phyloP scores from a whole-genome alignment of 2,888 invertebrate species.

The Furcula furcula region DNA sequence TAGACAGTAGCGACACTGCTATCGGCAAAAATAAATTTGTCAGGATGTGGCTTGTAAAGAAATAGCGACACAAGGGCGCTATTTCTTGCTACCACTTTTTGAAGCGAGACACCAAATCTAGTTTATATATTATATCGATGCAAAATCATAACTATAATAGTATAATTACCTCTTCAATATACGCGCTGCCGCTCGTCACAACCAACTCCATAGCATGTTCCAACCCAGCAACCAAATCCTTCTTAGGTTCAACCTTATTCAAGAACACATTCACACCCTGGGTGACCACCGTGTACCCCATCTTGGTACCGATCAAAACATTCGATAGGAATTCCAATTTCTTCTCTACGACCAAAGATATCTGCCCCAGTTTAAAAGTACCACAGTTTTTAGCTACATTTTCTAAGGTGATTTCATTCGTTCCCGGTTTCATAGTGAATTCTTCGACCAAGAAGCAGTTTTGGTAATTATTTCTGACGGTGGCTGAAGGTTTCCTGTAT shows the following conservation, averaged over 20 bases:
- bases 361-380: conserved; percentile 86
- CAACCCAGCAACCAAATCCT: conserved; percentile 90
- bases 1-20: too few species aligned
- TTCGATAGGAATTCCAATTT: conserved; percentile 89
- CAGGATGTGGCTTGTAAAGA: too few species aligned
- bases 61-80: too few species aligned
- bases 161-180: conserved; percentile 83
- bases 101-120: too few species aligned
- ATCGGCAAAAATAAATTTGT: too few species aligned
- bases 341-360: conserved; percentile 83
- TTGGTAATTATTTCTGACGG: conserved; percentile 84
- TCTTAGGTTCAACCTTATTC: conserved; percentile 79
- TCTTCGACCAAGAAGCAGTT: conserved; percentile 78
- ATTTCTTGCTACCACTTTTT: too few species aligned
- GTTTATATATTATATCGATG: too few species aligned
- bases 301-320: conserved; percentile 74
- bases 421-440: conserved; percentile 83
- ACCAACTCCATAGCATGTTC: conserved; percentile 89
- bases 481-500: conserved; percentile 85
- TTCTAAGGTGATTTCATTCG: conserved; percentile 83
- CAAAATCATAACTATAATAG: too few species aligned
- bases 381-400: conserved; percentile 85
- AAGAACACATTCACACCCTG: conserved; percentile 72
- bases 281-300: conserved; percentile 81
- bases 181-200: conserved; percentile 89